A percentile compares a stretch with the other conserved stretches of the same genome.
These are phyloP conservation scores for Columba livia DNA, from an alignment of 2,113 vertebrate species.

Conservation along the genomic window DNA sequence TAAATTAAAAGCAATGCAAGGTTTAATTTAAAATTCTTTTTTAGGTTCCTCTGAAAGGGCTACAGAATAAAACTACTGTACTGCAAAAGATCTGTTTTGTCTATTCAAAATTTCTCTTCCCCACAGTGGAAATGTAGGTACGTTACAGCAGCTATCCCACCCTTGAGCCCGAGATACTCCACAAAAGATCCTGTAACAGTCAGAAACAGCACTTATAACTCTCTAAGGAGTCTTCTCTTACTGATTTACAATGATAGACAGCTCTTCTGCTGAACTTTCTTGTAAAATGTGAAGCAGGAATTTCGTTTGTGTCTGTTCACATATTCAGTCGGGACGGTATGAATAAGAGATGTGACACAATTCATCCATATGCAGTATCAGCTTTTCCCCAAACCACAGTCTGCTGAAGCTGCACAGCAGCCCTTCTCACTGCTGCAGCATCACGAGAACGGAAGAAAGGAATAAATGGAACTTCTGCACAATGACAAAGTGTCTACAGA, in stretches of 20 bases:
- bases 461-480: neutral
- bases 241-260: constrained; percentile 36
- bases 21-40: neutral
- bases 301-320: neutral
- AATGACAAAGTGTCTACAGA: neutral
- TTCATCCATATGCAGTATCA: neutral
- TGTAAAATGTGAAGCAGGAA: constrained; percentile 3
- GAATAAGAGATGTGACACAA: constrained; percentile 41
- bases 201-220: neutral
- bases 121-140: neutral
- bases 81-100: constrained; percentile 32
- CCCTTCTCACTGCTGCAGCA: neutral
- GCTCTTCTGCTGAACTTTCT: constrained; percentile 20
- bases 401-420: neutral
- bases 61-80: constrained; percentile 39
- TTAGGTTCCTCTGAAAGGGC: neutral
- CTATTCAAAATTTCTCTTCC: constrained; percentile 36
- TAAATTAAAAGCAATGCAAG: neutral
- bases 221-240: neutral
- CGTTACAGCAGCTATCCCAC: neutral
- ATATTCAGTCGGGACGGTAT: neutral
- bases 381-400: neutral
- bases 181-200: neutral
- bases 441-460: neutral
- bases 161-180: neutral